Base-by-base conservation (phyloP, 2,797 vertebrate genomes). In the Apogon talboti region DNA sequence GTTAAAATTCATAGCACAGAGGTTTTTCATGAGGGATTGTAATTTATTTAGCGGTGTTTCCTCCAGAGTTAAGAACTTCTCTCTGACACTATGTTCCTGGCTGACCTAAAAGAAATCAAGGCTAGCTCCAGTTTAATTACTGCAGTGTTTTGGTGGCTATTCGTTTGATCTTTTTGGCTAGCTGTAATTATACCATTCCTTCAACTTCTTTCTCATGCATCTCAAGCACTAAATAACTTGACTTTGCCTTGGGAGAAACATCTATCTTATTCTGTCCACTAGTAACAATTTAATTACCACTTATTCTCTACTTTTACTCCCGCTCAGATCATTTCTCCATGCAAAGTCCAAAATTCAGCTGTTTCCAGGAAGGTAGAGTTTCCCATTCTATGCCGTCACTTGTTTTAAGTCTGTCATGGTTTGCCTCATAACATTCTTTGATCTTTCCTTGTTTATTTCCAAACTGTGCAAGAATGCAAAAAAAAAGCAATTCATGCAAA, bases 101-200 rank as follows among this genome's bases (percentile, higher is more conserved):
- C 43, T 67, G 69, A 70, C 38, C 43, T 62, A 54, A 65, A 55
- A 71, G 35, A 69, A 78, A 73, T 4, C n/a, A 58, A 65, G 30
- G 45, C 21, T 55, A 72, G 58, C 49, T 72, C 11, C 30, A 16
- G 40, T 81, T 74, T 82, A 78, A 88, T 85, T 83, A 63, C 81
- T 79, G 79, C 65, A 54, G 69, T 71, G 61, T 79, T 82, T 84
- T 64, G 12, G 64, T 85, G 70, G 71, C 69, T 42, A 85, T 59
- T 71, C 61, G 66, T 90, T 81, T 87, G 71, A 87, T 87, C 77
- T 80, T 78, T 84, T 72, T 63, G 74, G 68, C 78, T 57, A 78
- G 41, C 66, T 76, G 66, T 79, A 84, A 89, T 89, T 85, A 84
- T 1, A n/a, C 67, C 70, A 58, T 83, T 74, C 81, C 70, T 63